These are phyloP conservation scores for Anas georgica DNA, from an alignment of 2,797 vertebrate genomes.

Conservation along the genomic window DNA sequence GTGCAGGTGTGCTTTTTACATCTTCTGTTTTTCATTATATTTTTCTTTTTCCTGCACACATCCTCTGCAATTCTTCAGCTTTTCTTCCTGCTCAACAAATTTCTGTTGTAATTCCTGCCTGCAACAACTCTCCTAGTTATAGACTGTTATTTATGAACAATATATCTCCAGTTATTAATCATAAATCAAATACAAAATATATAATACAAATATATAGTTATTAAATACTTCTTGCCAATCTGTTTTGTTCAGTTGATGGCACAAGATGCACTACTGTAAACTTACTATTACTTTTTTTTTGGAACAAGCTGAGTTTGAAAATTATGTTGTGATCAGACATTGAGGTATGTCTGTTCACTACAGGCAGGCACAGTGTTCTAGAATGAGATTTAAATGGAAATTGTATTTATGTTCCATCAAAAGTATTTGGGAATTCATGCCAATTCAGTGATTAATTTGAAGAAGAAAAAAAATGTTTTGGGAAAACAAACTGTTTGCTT, in stretches of 20 bases:
- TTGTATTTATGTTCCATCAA: neutral
- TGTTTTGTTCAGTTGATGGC: neutral
- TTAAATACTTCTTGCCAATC: neutral
- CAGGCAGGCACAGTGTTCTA: neutral
- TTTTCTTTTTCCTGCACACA: neutral
- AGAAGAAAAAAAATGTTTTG: neutral
- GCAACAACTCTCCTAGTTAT: neutral
- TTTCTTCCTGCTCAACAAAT: neutral
- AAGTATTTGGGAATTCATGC: neutral
- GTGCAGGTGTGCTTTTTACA: neutral
- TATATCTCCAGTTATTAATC: neutral
- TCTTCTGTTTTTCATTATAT: neutral
- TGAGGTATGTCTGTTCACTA: neutral
- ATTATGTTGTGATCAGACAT: neutral
- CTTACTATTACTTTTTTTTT: neutral
- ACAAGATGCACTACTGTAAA: neutral
- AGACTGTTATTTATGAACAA: neutral
- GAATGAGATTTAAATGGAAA: neutral
- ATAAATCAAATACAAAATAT: neutral
- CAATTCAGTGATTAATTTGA: neutral
- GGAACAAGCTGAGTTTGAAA: neutral
- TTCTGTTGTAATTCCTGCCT: neutral
- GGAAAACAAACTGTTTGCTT: neutral
- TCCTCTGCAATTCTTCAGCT: neutral
- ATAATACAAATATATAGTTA: neutral